phyloP scores from a whole-genome alignment of 2,113 vertebrate genomes.

The Periophthalmodon schlosseri region DNA sequence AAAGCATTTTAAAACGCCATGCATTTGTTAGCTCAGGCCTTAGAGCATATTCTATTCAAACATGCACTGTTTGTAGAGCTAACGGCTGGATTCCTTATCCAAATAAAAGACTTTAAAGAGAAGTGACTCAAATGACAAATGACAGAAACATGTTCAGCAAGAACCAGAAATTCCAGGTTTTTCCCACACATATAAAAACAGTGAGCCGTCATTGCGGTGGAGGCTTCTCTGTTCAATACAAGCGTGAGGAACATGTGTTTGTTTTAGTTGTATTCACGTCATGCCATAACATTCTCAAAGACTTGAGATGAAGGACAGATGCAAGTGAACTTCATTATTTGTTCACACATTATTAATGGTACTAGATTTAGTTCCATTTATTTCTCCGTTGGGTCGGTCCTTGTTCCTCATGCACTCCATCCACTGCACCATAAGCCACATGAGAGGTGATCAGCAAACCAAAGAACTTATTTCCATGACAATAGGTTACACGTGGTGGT shows the following conservation, averaged over 20 bases:
- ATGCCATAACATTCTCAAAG: not conserved
- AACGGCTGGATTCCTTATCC: constrained; percentile 48
- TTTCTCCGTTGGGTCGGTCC: too few species aligned
- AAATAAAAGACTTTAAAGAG: constrained; percentile 46
- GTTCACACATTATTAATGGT: too few species aligned
- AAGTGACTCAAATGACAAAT: constrained; percentile 19
- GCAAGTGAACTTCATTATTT: too few species aligned
- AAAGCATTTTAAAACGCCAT: not conserved
- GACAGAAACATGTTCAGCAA: constrained; percentile 25
- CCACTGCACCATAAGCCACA: too few species aligned
- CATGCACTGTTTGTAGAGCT: constrained; percentile 21
- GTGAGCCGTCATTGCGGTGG: constrained; percentile 12
- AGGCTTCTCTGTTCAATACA: not conserved
- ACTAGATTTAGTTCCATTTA: too few species aligned
- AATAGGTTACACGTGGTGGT: too few species aligned
- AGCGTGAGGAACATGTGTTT: not conserved
- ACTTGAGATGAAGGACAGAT: too few species aligned
- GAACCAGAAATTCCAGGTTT: constrained; percentile 54
- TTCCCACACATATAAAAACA: constrained; percentile 23
- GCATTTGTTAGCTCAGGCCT: not conserved
- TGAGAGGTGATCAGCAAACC: too few species aligned
- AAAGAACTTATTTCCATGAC: too few species aligned
- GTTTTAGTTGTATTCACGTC: not conserved
- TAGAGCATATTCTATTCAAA: constrained; percentile 10
- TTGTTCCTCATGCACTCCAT: too few species aligned